These are phyloP conservation scores for Halocynthia roretzi DNA, from an alignment of 23 tunicate genomes.

Conservation along the genomic window DNA sequence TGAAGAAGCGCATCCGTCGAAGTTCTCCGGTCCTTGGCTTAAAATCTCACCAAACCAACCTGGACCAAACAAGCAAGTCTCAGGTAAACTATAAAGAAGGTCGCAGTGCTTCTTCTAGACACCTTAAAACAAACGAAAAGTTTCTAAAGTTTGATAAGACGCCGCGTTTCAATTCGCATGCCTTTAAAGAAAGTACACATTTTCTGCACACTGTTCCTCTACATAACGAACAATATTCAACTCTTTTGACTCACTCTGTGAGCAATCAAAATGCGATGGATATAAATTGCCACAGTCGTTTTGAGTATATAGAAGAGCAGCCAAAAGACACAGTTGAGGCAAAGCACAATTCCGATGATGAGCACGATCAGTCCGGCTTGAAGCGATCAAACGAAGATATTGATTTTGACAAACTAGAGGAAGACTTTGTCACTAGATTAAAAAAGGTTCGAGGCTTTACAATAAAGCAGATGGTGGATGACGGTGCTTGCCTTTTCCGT, in stretches of 20 bases:
- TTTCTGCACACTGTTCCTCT: background rate
- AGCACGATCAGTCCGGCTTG: conserved; percentile 57
- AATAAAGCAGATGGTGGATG: conserved; percentile 75
- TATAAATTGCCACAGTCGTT: no score
- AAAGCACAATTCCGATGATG: conserved; percentile 84
- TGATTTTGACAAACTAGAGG: conserved; percentile 70
- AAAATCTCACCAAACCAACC: no score
- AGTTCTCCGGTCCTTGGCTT: no score
- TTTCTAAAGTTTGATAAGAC: background rate
- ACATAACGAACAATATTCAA: background rate
- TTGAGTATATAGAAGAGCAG: no score
- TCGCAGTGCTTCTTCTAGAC: no score
- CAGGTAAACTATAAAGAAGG: no score
- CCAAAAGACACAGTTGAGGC: conserved; percentile 35
- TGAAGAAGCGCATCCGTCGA: conserved; percentile 4
- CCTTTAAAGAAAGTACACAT: background rate
- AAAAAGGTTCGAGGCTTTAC: conserved; percentile 75
- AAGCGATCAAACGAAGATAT: conserved; percentile 49
- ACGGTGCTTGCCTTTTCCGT: conserved; percentile 96
- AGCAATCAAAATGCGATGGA: background rate
- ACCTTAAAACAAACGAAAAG: background rate
- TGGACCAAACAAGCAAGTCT: no score
- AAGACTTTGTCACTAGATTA: conserved; percentile 58
- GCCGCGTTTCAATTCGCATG: background rate
- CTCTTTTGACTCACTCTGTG: background rate